Percentiles rank a stretch among this genome's conserved stretches.
phyloP scores from a whole-genome alignment of 2,113 vertebrate genomes.

The Scartelaos histophorus region DNA sequence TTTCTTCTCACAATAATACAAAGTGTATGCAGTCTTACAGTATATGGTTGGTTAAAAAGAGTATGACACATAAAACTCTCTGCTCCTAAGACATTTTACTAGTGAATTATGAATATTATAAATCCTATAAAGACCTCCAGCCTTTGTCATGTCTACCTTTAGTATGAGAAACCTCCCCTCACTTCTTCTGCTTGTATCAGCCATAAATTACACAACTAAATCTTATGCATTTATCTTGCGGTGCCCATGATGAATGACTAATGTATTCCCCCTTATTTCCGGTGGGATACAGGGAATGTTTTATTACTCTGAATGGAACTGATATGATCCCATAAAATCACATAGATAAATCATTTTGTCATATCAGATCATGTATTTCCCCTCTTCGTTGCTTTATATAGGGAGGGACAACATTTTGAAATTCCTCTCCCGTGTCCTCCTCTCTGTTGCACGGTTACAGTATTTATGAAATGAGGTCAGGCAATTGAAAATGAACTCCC shows the following conservation, averaged over 20 bases:
- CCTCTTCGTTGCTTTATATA: neutral
- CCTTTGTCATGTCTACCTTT: neutral
- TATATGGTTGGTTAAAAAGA: neutral
- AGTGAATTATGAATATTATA: neutral
- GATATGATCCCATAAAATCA: slow-evolving; percentile 8
- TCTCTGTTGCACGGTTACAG: slow-evolving; percentile 18
- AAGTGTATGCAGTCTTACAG: neutral
- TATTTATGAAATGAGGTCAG: slow-evolving; percentile 36
- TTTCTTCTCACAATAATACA: too few relatives aligned
- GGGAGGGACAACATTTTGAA: neutral
- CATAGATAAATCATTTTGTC: slow-evolving; percentile 10
- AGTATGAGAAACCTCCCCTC: neutral
- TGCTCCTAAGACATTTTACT: neutral
- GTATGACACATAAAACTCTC: neutral
- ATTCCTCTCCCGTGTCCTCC: slow-evolving; percentile 14
- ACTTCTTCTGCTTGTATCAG: neutral
- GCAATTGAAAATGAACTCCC: slow-evolving; percentile 11
- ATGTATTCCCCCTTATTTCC: slow-evolving; percentile 3
- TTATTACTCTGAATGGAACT: slow-evolving; percentile 1
- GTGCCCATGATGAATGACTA: slow-evolving; percentile 2
- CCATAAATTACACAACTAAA: slow-evolving; percentile 9
- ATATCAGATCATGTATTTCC: slow-evolving; percentile 9
- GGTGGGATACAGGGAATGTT: neutral
- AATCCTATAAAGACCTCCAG: neutral
- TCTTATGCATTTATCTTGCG: neutral